Evolutionary conservation across 2,797 vertebrate species (phyloP).

Genomic region (Tokudaia tokunoshimensis): DNA sequence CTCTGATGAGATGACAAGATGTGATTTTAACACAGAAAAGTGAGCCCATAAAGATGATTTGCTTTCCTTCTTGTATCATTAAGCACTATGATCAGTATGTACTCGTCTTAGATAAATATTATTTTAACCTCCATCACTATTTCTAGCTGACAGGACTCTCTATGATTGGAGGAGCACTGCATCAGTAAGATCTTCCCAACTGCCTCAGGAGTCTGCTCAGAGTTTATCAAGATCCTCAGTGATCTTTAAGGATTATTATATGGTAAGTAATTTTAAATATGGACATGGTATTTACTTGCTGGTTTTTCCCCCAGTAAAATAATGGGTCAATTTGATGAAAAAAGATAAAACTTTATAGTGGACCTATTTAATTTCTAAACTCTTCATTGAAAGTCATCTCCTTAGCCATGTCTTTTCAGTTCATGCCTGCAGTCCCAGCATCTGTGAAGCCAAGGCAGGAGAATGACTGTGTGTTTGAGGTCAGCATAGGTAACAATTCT

Average conservation of each 20-base stretch:
- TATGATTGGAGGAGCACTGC: slow-evolving; percentile 76
- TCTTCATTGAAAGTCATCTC: neutral
- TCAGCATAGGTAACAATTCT: neutral
- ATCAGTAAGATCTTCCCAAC: neutral
- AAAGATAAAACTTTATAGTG: neutral
- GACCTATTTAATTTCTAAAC: slow-evolving; percentile 36
- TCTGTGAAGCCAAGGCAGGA: neutral
- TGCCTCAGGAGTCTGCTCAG: rapidly evolving
- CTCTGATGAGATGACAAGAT: slow-evolving; percentile 67
- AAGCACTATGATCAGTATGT: slow-evolving; percentile 65
- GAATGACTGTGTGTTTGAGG: neutral
- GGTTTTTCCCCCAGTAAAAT: neutral
- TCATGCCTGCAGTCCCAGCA: neutral
- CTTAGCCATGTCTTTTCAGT: neutral
- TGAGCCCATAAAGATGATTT: slow-evolving; percentile 66
- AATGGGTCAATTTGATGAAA: slow-evolving; percentile 44
- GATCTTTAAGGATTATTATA: neutral
- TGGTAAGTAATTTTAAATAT: slow-evolving; percentile 71
- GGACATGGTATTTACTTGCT: neutral
- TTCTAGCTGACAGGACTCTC: slow-evolving; percentile 73
- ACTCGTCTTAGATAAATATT: slow-evolving; percentile 71
- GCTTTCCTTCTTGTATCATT: slow-evolving; percentile 30
- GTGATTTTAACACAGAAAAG: slow-evolving; percentile 67
- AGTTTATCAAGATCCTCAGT: neutral
- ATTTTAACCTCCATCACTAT: slow-evolving; percentile 71